Evolutionary conservation across 2,113 vertebrate genomes (phyloP).

Genomic region (Carassius auratus): DNA sequence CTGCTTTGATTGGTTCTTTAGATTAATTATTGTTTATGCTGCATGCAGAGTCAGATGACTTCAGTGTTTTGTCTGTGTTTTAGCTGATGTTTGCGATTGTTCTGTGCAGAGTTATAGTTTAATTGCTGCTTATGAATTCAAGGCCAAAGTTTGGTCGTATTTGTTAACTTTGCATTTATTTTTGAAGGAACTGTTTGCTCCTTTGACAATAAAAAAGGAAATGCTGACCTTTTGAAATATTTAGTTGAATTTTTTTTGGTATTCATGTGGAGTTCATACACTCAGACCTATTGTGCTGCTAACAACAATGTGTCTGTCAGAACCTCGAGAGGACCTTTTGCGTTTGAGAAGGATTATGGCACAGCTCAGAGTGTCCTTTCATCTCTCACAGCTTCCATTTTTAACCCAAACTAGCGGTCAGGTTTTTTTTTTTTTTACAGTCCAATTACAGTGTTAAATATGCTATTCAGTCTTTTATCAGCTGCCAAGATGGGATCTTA

Average conservation of each 20-base stretch:
- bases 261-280: not conserved
- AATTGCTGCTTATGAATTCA: conserved; percentile 1
- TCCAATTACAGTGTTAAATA: not conserved
- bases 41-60: conserved; percentile 31
- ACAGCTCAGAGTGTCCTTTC: not conserved
- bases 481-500: not conserved
- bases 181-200: not conserved
- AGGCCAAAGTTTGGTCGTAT: not conserved
- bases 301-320: not conserved
- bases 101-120: conserved; percentile 24
- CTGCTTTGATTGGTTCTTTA: conserved; percentile 34
- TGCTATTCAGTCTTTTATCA: conserved; percentile 12
- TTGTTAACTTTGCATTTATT: not conserved
- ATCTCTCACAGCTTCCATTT: not conserved
- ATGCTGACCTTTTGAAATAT: not conserved
- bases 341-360: not conserved
- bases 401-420: not conserved
- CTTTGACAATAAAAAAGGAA: not conserved
- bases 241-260: not conserved
- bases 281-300: not conserved
- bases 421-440: not conserved
- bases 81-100: not conserved
- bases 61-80: not conserved
- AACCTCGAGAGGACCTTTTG: not conserved
- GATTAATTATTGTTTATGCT: conserved; percentile 63